A percentile compares a stretch with the other conserved stretches of the same genome.
These are phyloP conservation scores for Toxotes chatareus DNA, from an alignment of 2,113 vertebrate species.

Conservation along the genomic window DNA sequence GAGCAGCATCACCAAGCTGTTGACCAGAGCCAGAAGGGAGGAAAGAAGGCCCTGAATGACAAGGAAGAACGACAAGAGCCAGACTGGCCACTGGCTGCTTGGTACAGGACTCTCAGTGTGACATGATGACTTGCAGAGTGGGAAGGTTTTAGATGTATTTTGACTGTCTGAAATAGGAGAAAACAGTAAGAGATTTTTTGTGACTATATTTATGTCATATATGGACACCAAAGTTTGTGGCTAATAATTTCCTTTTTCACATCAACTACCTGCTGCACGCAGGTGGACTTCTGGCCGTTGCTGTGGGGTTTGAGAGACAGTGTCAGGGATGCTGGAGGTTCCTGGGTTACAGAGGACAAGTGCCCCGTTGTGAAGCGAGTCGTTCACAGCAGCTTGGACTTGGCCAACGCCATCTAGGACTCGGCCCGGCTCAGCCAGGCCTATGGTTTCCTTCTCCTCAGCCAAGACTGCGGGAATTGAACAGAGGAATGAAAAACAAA, in stretches of 20 bases:
- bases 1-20: conserved; percentile 74
- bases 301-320: conserved; percentile 7
- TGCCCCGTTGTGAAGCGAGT: conserved; percentile 18
- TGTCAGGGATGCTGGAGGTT: conserved; percentile 49
- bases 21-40: conserved; percentile 74
- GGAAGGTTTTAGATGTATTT: neutral
- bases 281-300: neutral
- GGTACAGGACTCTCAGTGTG: neutral
- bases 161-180: conserved; percentile 43
- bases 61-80: neutral
- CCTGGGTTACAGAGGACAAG: conserved; percentile 80
- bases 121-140: conserved; percentile 2
- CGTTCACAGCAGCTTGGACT: conserved; percentile 7
- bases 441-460: conserved; percentile 23
- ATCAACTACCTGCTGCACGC: neutral
- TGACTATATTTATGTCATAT: too few relatives aligned
- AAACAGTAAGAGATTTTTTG: neutral
- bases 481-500: conserved; percentile 71
- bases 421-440: neutral
- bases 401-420: neutral
- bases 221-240: too few relatives aligned
- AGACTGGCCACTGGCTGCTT: neutral
- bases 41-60: conserved; percentile 65
- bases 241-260: too few relatives aligned
- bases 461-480: conserved; percentile 54